These are phyloP conservation scores for Colistium nudipinnis DNA, from an alignment of 2,113 vertebrate species.

Conservation along the genomic window DNA sequence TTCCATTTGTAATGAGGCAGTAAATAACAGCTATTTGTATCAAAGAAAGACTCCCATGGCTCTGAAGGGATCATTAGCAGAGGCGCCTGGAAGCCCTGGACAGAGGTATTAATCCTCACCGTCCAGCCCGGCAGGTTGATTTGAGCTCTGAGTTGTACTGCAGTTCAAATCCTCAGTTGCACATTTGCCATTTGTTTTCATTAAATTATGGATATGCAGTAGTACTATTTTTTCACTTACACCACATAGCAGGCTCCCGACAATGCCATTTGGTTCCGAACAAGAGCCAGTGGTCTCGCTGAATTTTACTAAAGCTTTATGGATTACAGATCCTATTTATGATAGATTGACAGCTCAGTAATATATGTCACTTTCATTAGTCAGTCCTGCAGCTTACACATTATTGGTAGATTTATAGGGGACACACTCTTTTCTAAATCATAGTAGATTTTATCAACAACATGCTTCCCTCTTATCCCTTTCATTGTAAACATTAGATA, in stretches of 20 bases:
- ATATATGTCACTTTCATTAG: no score
- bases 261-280: neutral
- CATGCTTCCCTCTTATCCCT: neutral
- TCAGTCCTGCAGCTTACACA: no score
- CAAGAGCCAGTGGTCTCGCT: neutral
- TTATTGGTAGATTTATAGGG: no score
- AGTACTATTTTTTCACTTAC: neutral
- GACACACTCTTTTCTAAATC: neutral
- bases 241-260: no score
- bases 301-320: neutral
- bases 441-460: neutral
- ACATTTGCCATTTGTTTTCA: slow-evolving; percentile 34
- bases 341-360: no score
- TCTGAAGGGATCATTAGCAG: slow-evolving; percentile 58
- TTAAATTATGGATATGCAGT: slow-evolving; percentile 32
- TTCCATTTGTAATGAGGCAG: slow-evolving; percentile 60
- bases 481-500: neutral
- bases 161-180: slow-evolving; percentile 22
- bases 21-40: slow-evolving; percentile 68
- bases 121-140: slow-evolving; percentile 42
- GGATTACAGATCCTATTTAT: neutral
- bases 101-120: slow-evolving; percentile 41
- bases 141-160: slow-evolving; percentile 50
- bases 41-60: slow-evolving; percentile 51
- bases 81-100: slow-evolving; percentile 45